Evolutionary conservation across 2,797 vertebrate genomes (phyloP).

Genomic region (Gobio occitaniae): DNA sequence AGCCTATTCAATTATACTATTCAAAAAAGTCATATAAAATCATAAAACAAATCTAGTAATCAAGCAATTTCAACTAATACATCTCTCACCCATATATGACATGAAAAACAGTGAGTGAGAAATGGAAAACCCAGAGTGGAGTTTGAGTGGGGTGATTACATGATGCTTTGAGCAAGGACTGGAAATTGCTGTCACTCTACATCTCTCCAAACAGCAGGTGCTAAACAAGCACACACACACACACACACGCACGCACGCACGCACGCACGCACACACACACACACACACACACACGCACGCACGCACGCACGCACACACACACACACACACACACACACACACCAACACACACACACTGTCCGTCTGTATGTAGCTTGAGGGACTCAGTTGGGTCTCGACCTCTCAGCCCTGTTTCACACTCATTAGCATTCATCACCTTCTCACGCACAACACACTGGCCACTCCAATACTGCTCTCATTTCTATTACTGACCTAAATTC

Average conservation of each 20-base stretch:
- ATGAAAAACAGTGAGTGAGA: neutral
- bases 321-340: too few species aligned
- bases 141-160: neutral
- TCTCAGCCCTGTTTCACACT: conserved; percentile 45
- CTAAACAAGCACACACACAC: conserved; percentile 34
- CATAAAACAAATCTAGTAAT: neutral
- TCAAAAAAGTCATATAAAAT: neutral
- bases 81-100: neutral
- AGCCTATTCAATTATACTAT: too few species aligned
- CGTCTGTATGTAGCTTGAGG: conserved; percentile 16
- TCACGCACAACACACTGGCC: conserved; percentile 19
- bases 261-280: neutral
- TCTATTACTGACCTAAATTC: conserved; percentile 44
- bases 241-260: conserved; percentile 12
- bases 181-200: neutral
- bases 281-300: conserved; percentile 33
- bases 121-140: neutral
- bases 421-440: conserved; percentile 49
- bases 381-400: conserved; percentile 33
- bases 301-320: neutral
- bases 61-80: neutral
- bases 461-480: conserved; percentile 36
- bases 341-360: neutral
- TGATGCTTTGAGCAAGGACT: neutral
- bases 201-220: conserved; percentile 34